Evolutionary conservation across 2,797 vertebrate genomes (phyloP), one percentile per base, ranked within the genome.

Genomic region (Cuculus canorus): DNA sequence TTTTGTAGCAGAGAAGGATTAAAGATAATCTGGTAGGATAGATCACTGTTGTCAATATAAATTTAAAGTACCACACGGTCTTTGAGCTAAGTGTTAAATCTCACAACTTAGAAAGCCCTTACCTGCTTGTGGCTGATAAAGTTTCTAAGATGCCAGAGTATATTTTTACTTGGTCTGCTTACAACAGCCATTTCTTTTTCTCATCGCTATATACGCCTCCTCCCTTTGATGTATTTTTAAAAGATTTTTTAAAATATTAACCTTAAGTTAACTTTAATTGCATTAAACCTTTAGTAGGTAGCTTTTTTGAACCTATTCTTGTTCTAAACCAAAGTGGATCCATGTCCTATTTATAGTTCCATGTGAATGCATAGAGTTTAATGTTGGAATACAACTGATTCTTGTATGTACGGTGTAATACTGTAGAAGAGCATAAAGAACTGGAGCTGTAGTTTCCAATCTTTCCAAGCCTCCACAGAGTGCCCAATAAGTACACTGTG

Each of bases 401-500:
- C 9, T 50, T 28, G 4, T 35, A 88, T 91, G 37, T 13, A 33
- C 8, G 30, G 32, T n/a, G 11, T 28, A 53, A 70, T 11, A 39
- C 6, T 48, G 28, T 32, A 60, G 8, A 70, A 70, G 16, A 79
- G 7, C 11, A 65, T 27, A 37, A 86, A 88, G 72, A 78, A 7
- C 24, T 30, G 25, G 11, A 78, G 14, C 22, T 5, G 7, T 16
- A 4, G 1, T 11, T 82, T 64, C 28, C 0, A 0, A 37, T 56
- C 54, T 75, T 87, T 25, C 59, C 25, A 24, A 71, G 57, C 13
- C 39, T 82, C 63, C 27, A 11, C 28, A 66, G 32, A 86, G 70
- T 24, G 22, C 11, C 56, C 56, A 48, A 1, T 18, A 8, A 16
- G 28, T 24, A 60, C 33, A 41, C 6, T 77, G 28, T 5, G 52